Percentiles rank a stretch among this genome's conserved stretches.
Conservation (phyloP, 2,888 invertebrate species). For the Callyntrura sp. region DNA sequence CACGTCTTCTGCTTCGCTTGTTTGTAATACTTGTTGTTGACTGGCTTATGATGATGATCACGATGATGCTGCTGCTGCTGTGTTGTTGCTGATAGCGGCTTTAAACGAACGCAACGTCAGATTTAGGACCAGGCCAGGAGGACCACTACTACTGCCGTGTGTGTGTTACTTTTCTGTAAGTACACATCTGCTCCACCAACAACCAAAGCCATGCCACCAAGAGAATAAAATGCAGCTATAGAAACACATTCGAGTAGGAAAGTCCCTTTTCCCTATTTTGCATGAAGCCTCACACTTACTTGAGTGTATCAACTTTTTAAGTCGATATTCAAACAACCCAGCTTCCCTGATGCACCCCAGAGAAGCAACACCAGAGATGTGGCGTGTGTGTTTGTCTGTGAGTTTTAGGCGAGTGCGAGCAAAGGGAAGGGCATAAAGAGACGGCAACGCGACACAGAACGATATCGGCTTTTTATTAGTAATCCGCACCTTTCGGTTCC, state of each 20-base stretch:
- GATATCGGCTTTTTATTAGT: slow-evolving; percentile 50
- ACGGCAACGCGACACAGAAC: neutral
- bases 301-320: slow-evolving; percentile 63
- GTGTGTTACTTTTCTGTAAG: neutral
- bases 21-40: slow-evolving; percentile 52
- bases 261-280: slow-evolving; percentile 8
- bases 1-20: slow-evolving; percentile 51
- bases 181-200: slow-evolving; percentile 46
- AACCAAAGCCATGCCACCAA: too few relatives aligned
- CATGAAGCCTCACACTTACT: slow-evolving; percentile 2
- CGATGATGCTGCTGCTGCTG: neutral
- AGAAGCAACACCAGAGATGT: neutral
- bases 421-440: neutral
- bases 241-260: slow-evolving; percentile 7
- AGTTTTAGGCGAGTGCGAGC: slow-evolving; percentile 17
- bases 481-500: neutral
- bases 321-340: slow-evolving; percentile 61
- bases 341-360: neutral
- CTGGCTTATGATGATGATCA: slow-evolving; percentile 36
- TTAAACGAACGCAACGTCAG: neutral
- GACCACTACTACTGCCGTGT: slow-evolving; percentile 18
- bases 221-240: slow-evolving; percentile 1
- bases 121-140: neutral
- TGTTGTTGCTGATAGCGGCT: slow-evolving; percentile 30
- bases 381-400: too few relatives aligned